These are phyloP conservation scores for Thamnophis elegans DNA, from an alignment of 2,797 vertebrate genomes.

Conservation along the genomic window DNA sequence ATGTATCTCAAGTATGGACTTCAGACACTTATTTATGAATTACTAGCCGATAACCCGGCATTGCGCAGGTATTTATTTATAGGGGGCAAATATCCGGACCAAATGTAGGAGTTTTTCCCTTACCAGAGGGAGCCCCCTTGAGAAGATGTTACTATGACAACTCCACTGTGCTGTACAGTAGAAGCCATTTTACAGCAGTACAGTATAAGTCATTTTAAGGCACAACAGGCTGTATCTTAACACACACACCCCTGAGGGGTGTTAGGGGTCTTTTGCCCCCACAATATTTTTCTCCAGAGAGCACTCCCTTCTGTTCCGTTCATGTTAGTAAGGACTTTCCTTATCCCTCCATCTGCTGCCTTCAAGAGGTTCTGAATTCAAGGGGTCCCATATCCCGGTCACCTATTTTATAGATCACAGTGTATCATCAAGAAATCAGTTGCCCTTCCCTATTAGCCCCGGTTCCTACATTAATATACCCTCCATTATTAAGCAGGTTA, in stretches of 20 bases:
- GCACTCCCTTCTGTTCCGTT: neutral
- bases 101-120: too few species aligned
- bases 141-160: too few species aligned
- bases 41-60: too few species aligned
- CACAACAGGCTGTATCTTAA: too few species aligned
- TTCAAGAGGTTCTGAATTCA: neutral
- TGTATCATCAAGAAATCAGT: neutral
- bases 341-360: neutral
- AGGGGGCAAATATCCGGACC: too few species aligned
- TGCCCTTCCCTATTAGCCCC: neutral
- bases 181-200: too few species aligned
- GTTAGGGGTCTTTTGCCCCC: too few species aligned
- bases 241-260: too few species aligned
- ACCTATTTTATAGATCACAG: neutral
- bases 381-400: neutral
- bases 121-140: too few species aligned
- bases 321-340: neutral
- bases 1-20: neutral
- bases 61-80: too few species aligned
- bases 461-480: neutral
- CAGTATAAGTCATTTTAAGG: too few species aligned
- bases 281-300: neutral
- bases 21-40: neutral
- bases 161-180: too few species aligned
- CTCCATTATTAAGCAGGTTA: neutral